A percentile compares a stretch with the other conserved stretches of the same genome.
These are phyloP conservation scores for Loripinus fragilis DNA, from an alignment of 2,888 invertebrate genomes.

Conservation along the genomic window DNA sequence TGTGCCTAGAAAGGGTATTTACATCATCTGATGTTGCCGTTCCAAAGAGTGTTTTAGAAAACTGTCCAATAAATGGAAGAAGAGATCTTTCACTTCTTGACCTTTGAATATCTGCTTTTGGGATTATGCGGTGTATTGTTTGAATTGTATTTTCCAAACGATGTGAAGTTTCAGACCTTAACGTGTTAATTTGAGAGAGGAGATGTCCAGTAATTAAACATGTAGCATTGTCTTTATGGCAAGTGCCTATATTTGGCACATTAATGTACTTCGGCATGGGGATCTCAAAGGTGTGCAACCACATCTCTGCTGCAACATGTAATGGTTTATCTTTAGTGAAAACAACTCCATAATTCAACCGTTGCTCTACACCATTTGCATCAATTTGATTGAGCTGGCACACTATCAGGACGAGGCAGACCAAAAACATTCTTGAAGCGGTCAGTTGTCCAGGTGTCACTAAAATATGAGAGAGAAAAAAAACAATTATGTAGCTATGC, in stretches of 20 bases:
- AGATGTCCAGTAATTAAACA: background rate
- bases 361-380: background rate
- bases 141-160: conserved; percentile 5
- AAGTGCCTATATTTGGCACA: background rate
- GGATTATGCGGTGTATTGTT: background rate
- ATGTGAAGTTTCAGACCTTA: conserved; percentile 4
- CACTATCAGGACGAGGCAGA: background rate
- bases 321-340: background rate
- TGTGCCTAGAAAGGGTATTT: conserved; percentile 25
- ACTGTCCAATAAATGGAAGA: conserved; percentile 29
- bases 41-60: conserved; percentile 34
- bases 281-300: conserved; percentile 14
- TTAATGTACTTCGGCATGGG: background rate
- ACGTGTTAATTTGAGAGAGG: background rate
- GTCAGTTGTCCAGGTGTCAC: conserved; percentile 4
- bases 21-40: conserved; percentile 41
- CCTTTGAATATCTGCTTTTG: background rate
- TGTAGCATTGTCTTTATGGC: conserved; percentile 7
- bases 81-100: conserved; percentile 23
- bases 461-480: conserved; percentile 8
- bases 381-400: background rate
- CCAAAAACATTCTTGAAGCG: background rate
- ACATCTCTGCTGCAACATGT: background rate
- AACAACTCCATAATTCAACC: conserved; percentile 1
- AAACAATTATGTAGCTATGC: background rate